Evolutionary conservation across 2,797 vertebrate genomes (phyloP), one percentile per base, ranked within the genome.

Genomic region (Oophaga sylvatica): DNA sequence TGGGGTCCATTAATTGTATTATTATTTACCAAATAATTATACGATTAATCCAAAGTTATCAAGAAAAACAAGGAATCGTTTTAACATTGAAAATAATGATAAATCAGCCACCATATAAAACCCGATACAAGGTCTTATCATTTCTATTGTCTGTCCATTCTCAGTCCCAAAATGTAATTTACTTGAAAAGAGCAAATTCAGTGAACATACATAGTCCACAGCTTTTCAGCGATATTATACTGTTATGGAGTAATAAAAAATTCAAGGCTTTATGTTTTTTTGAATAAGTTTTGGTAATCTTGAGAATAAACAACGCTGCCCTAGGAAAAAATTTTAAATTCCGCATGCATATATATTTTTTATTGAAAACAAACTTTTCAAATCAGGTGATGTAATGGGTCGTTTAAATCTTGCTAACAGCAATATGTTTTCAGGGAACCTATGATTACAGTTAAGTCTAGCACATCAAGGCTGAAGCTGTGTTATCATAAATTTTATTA

Each of bases 401-500:
- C 94, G 93, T 95, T 95, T 95, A 95, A 94, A 93, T 92, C 93
- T 91, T 94, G 91, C 92, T 96, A 95, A 96, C 93, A 93, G 94
- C 89, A 87, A 95, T 95, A 94, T 71, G 94, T 95, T 95, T 95
- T 94, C 94, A 93, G 90, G 0, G 87, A 93, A 93, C 95, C 95
- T 95, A 94, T 93, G 94, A 93, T 93, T 93, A 89, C 90, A 76
- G 90, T 88, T 93, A 92, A 90, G 91, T 91, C 93, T 94, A 93
- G 93, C 92, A 89, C 84, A 89, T 89, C 88, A 91, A 92, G 90
- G 92, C 92, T 94, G 92, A 94, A 92, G 92, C 92, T 93, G 88
- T 93, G 93, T 94, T 93, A 95, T 91, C 94, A 95, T 95, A 95
- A 95, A 95, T 95, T 95, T 93, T 94, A 94, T 90, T 85, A 93